Evolutionary conservation across 2,888 invertebrate species (phyloP), one percentile per base, ranked within the genome.

Genomic region (Leptogaster cylindrica): DNA sequence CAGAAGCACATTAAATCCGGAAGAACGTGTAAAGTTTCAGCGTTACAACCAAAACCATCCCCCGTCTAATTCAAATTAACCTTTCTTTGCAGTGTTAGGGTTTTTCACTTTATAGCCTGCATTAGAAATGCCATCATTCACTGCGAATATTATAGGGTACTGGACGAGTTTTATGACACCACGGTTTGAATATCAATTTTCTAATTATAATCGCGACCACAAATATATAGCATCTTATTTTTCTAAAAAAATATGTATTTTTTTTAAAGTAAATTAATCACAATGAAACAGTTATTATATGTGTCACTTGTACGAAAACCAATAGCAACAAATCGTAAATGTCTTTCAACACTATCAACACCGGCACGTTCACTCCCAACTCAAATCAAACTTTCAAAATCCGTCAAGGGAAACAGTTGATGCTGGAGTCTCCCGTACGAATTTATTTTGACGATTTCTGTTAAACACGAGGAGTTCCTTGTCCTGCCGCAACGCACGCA

Each of bases 1-100:
- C 44, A 61, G 41, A 61, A 61, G 44, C 41, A 61, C 61, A 61
- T 61, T 61, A 61, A 61, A 61, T 61, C 61, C 27, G 20, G 44
- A 7, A 25, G 41, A 28, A 61, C 44, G 61, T 61, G 61, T 61
- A 61, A 61, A 61, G 61, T 61, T 61, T 61, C 44, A 10, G 36
- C 41, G 44, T 44, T 61, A 61, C 27, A 44, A 31, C 44, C 27
- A 44, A 28, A n/a, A n/a, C n/a, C 23, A 41, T 27, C 12, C 44
- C 61, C 27, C 41, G 41, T 23, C 41, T 41, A 61, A 61, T 41
- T 61, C 44, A 44, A 61, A 44, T 44, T 44, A 61, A 44, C 41
- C 61, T 61, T 41, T 44, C 36, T 36, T 55, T 36, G 16, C 18
- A 36, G n/a, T 23, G 33, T 16, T 20, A 23, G 36, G 23, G 18